These are phyloP conservation scores for Panopea generosa DNA, from an alignment of 2,888 invertebrate genomes.

Conservation along the genomic window DNA sequence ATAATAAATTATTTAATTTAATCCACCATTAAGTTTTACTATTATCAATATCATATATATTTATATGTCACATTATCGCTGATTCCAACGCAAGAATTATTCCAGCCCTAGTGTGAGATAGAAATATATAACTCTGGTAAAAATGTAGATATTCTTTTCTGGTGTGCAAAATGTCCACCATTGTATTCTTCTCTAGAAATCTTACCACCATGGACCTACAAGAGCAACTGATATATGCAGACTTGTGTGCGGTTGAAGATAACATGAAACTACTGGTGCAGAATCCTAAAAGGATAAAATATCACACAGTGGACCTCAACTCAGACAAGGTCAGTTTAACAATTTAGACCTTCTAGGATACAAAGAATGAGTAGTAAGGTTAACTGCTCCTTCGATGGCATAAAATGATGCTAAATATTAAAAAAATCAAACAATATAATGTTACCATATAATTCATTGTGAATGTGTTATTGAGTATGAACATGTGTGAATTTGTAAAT, in stretches of 20 bases:
- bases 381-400: background rate
- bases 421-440: too few relatives aligned
- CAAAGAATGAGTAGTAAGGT: background rate
- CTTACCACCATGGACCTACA: constrained; percentile 67
- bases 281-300: constrained; percentile 58
- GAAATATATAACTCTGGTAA: too few relatives aligned
- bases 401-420: too few relatives aligned
- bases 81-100: too few relatives aligned
- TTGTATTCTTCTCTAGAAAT: constrained; percentile 54
- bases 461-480: background rate
- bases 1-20: too few relatives aligned
- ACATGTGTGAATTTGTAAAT: too few relatives aligned
- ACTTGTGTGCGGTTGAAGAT: constrained; percentile 63
- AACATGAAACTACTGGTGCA: constrained; percentile 57
- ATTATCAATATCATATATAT: background rate
- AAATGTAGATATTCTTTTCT: too few relatives aligned
- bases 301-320: constrained; percentile 51
- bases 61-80: too few relatives aligned
- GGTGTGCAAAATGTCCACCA: too few relatives aligned
- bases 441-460: background rate
- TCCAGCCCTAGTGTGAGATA: too few relatives aligned
- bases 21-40: too few relatives aligned
- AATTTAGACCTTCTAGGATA: constrained; percentile 13
- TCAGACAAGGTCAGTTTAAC: constrained; percentile 37
- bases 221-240: constrained; percentile 67